Percentiles rank a stretch among this genome's conserved stretches.
phyloP scores from a whole-genome alignment of 2,888 invertebrate species.

The Leptinotarsa tumamoca region DNA sequence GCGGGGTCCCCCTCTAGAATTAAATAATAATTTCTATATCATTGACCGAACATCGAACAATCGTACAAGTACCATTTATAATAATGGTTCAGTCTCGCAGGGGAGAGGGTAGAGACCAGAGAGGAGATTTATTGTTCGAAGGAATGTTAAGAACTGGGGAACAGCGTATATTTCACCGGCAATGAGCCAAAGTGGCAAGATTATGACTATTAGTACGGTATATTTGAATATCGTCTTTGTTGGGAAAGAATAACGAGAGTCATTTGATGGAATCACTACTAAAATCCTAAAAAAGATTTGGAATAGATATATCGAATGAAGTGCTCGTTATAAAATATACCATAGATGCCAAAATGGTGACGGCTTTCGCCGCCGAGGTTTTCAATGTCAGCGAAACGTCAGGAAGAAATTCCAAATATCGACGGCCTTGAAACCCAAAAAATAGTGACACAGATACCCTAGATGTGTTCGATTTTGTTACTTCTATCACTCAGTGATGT shows the following conservation, averaged over 20 bases:
- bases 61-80: constrained; percentile 40
- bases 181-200: constrained; percentile 51
- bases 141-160: constrained; percentile 60
- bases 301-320: too few species aligned
- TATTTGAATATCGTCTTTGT: constrained; percentile 22
- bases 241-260: neutral
- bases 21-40: constrained; percentile 62
- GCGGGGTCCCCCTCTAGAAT: constrained; percentile 47
- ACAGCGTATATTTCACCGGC: constrained; percentile 59
- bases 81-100: constrained; percentile 28
- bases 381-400: too few species aligned
- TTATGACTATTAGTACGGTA: constrained; percentile 45
- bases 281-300: too few species aligned
- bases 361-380: too few species aligned
- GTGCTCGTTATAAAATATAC: too few species aligned
- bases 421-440: too few species aligned
- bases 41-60: constrained; percentile 56
- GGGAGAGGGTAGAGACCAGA: constrained; percentile 32
- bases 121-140: constrained; percentile 47
- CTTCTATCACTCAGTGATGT: too few species aligned
- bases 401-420: too few species aligned
- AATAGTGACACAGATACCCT: too few species aligned
- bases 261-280: too few species aligned
- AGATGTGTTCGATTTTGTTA: too few species aligned
- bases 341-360: too few species aligned